Evolutionary conservation across 2,888 invertebrate species (phyloP).

Genomic region (Eupeodes luniger): DNA sequence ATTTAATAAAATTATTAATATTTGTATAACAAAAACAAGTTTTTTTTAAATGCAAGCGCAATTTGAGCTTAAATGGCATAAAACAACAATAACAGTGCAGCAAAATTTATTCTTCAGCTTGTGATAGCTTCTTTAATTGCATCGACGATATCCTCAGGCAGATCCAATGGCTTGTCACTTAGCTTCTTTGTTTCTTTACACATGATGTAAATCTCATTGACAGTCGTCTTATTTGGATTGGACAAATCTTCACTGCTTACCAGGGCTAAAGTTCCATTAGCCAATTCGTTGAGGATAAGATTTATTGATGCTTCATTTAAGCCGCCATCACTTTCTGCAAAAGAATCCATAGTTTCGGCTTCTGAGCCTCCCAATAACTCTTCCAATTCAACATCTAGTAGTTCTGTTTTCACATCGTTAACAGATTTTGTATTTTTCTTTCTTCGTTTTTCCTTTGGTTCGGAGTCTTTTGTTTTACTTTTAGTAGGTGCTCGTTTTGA

Average conservation of each 20-base stretch:
- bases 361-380: conserved; percentile 41
- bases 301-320: conserved; percentile 80
- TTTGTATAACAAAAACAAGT: conserved; percentile 40
- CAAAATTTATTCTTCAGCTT: conserved; percentile 41
- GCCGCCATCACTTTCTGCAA: conserved; percentile 66
- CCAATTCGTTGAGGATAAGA: conserved; percentile 81
- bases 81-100: neutral
- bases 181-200: conserved; percentile 81
- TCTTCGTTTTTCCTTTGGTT: conserved; percentile 59
- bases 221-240: conserved; percentile 79
- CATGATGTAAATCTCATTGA: conserved; percentile 83
- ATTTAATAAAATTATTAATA: conserved; percentile 43
- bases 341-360: conserved; percentile 45
- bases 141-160: conserved; percentile 83
- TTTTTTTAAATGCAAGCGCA: conserved; percentile 40
- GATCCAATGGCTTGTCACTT: conserved; percentile 82
- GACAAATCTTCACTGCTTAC: conserved; percentile 82
- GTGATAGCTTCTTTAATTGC: conserved; percentile 82
- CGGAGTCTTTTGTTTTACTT: conserved; percentile 36
- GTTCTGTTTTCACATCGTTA: conserved; percentile 26
- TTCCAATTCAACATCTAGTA: conserved; percentile 40
- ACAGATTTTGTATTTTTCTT: conserved; percentile 19
- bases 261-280: conserved; percentile 82
- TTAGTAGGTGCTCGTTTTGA: conserved; percentile 77
- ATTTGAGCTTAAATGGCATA: conserved; percentile 9